These are phyloP conservation scores for Reinhardtius hippoglossoides DNA, from an alignment of 2,113 vertebrate species.

Conservation along the genomic window DNA sequence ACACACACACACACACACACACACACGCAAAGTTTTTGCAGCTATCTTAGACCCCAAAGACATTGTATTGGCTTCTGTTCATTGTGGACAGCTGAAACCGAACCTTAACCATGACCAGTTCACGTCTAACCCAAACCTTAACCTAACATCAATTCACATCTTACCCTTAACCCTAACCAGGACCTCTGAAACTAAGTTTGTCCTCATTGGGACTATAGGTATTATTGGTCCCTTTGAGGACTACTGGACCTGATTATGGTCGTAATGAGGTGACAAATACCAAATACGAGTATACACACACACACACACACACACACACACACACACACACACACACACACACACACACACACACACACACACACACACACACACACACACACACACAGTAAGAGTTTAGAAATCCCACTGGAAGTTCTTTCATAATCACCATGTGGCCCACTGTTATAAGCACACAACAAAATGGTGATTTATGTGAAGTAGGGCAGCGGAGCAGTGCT, in stretches of 20 bases:
- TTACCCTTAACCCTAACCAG: background rate
- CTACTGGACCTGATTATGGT: background rate
- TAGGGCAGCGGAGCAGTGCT: constrained; percentile 27
- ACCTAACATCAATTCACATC: background rate
- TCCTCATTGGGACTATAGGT: background rate
- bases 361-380: background rate
- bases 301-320: background rate
- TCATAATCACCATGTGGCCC: constrained; percentile 34
- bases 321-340: background rate
- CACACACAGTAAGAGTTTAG: background rate
- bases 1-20: too few relatives aligned
- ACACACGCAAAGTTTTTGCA: too few relatives aligned
- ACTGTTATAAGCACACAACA: constrained; percentile 20
- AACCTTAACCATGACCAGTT: background rate
- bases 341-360: background rate
- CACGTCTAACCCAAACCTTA: background rate
- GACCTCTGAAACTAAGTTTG: background rate
- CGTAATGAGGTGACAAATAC: background rate
- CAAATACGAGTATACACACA: background rate
- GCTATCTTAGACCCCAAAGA: too few relatives aligned
- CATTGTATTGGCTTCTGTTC: too few relatives aligned
- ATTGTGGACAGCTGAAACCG: too few relatives aligned
- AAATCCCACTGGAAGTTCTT: constrained; percentile 24
- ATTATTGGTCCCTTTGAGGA: background rate
- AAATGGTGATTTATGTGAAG: constrained; percentile 40